Evolutionary conservation across 2,888 invertebrate genomes (phyloP).

Genomic region (Ptycholaimellus sp.): DNA sequence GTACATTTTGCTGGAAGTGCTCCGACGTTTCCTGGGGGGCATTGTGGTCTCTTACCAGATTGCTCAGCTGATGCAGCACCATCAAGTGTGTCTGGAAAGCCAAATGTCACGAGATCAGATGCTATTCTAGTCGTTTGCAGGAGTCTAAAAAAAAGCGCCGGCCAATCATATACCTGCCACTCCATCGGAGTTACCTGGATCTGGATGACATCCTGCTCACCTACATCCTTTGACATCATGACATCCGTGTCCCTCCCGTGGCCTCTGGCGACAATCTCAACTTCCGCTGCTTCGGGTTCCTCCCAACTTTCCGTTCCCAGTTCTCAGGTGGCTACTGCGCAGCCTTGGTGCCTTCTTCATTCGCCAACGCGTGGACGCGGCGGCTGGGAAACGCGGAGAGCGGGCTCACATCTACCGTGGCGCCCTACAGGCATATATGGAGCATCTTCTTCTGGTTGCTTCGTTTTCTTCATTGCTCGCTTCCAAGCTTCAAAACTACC

Average conservation of each 20-base stretch:
- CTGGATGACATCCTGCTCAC: constrained; percentile 85
- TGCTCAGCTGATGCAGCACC: neutral
- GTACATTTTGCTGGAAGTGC: constrained; percentile 5
- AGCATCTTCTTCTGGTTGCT: constrained; percentile 41
- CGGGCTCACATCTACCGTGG: constrained; percentile 59
- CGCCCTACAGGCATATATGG: constrained; percentile 38
- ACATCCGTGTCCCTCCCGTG: constrained; percentile 60
- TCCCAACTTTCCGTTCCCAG: no score
- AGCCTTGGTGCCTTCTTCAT: constrained; percentile 92
- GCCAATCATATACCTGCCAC: constrained; percentile 52
- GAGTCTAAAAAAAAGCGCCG: constrained; percentile 31
- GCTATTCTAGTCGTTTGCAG: neutral
- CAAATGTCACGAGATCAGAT: neutral
- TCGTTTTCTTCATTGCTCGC: no score
- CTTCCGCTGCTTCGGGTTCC: constrained; percentile 78
- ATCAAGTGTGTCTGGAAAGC: neutral
- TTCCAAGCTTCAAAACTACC: no score
- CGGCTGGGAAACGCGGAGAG: constrained; percentile 25
- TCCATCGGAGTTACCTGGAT: constrained; percentile 74
- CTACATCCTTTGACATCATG: constrained; percentile 57
- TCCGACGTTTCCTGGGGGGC: constrained; percentile 1
- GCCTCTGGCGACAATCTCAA: constrained; percentile 83
- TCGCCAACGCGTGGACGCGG: constrained; percentile 54
- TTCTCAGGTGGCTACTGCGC: constrained; percentile 55
- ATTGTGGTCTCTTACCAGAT: constrained; percentile 2